phyloP scores from a whole-genome alignment of 1,140 invertebrate species.

The Lethrus apterus region DNA sequence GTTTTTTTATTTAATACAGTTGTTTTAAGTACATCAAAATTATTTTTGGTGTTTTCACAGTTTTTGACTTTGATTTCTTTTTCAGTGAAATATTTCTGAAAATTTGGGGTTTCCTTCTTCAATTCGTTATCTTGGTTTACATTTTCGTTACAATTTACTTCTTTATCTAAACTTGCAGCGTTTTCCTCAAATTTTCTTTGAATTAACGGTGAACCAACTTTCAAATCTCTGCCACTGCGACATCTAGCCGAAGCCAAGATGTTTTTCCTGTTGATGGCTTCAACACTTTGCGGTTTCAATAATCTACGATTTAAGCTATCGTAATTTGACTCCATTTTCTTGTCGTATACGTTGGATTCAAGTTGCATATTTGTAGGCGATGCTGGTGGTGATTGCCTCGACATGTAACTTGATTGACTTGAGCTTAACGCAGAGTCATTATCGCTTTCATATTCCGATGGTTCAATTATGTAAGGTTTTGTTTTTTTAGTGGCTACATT shows the following conservation, averaged over 20 bases:
- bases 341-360: conserved; percentile 10
- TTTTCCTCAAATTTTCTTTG: conserved; percentile 55
- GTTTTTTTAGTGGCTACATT: conserved; percentile 1
- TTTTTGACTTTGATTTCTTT: no score
- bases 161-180: no score
- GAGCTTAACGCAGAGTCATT: conserved; percentile 80
- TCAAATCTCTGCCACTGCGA: conserved; percentile 64
- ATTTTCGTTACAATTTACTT: no score
- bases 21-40: no score
- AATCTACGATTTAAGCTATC: conserved; percentile 50
- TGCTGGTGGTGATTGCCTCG: conserved; percentile 58
- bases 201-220: conserved; percentile 59
- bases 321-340: conserved; percentile 47
- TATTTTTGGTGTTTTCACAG: no score
- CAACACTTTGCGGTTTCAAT: conserved; percentile 67
- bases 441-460: conserved; percentile 62
- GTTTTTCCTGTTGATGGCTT: conserved; percentile 78
- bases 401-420: conserved; percentile 63
- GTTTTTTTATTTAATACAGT: no score
- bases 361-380: conserved; percentile 38
- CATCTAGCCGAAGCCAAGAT: conserved; percentile 80
- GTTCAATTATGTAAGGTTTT: neutral
- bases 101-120: no score
- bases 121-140: no score
- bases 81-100: no score